Evolutionary conservation across 2,797 vertebrate genomes (phyloP), one percentile per base, ranked within the genome.

Genomic region (Parauchenoglanis punctatus): DNA sequence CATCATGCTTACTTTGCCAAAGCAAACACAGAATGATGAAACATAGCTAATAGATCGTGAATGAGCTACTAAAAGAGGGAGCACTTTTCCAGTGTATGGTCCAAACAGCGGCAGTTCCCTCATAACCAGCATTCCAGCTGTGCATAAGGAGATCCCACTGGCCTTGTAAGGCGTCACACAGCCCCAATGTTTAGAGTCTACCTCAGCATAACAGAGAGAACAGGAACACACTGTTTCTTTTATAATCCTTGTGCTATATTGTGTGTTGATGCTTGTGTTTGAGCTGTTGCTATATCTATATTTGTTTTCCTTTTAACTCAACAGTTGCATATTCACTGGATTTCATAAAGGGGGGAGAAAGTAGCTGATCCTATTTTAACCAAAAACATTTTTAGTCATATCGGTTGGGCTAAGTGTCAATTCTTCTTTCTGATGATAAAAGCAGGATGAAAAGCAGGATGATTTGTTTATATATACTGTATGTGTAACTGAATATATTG

Each of bases 121-220:
- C 86, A 6, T 67, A 92, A 56, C 89, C 90, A 91, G 92, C 95
- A 96, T 95, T 95, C 95, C 94, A 93, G 85, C 35, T 7, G 83
- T 92, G 90, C 92, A 93, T 81, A 84, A 93, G 95, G 94, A 96
- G 94, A 94, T 94, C 94, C 95, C 93, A 90, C 89, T 93, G 89
- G 90, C 96, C 96, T 93, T 96, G 94, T 96, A 96, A 96, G 95
- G 95, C 92, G 91, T 93, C 92, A 91, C 85, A 84, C 91, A 91
- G 81, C 86, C 86, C 88, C 90, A 92, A 49, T 95, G 96, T 96
- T 96, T 96, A 96, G 89, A 94, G 91, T 95, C 95, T 94, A 95
- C 93, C 91, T 91, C 90, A 91, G 91, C 89, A 84, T 73, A 86
- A 84, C 72, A 80, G 25, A 46, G 77, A 82, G 78, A 83, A 85